A percentile compares a stretch with the other conserved stretches of the same genome.
Evolutionary conservation across 1,140 invertebrate species (phyloP).

Genomic region (Hylyphantes graminicola): DNA sequence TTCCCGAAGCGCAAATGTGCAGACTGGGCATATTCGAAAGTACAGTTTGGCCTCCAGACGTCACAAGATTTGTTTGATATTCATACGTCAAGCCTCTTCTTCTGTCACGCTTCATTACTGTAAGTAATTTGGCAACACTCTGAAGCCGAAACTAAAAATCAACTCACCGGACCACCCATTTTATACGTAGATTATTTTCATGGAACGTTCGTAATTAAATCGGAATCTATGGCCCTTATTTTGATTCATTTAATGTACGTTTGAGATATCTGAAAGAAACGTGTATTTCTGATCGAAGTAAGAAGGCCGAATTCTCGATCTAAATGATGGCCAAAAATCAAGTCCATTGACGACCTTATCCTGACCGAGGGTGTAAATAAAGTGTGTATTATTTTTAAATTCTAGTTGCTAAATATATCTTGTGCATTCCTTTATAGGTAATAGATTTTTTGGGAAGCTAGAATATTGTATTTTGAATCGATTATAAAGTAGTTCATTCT

Average conservation of each 20-base stretch:
- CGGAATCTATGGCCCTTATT: not conserved
- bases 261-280: not conserved
- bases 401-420: not conserved
- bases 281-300: not conserved
- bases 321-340: slow-evolving; percentile 8
- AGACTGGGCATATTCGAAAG: too few species aligned
- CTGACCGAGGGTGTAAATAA: slow-evolving; percentile 29
- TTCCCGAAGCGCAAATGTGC: too few species aligned
- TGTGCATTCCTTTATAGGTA: not conserved
- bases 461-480: not conserved
- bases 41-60: too few species aligned
- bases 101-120: too few species aligned
- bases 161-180: slow-evolving; percentile 13
- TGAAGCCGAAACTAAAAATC: slow-evolving; percentile 11
- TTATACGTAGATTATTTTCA: slow-evolving; percentile 4
- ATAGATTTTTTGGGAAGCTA: not conserved
- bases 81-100: too few species aligned
- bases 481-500: not conserved
- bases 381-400: slow-evolving; percentile 5
- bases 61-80: too few species aligned
- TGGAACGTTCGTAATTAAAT: too few species aligned
- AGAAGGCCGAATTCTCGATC: not conserved
- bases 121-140: not conserved
- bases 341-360: slow-evolving; percentile 15
- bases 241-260: not conserved